Base-by-base conservation (phyloP, 2,888 invertebrate species). In the Perizoma affinitatum region DNA sequence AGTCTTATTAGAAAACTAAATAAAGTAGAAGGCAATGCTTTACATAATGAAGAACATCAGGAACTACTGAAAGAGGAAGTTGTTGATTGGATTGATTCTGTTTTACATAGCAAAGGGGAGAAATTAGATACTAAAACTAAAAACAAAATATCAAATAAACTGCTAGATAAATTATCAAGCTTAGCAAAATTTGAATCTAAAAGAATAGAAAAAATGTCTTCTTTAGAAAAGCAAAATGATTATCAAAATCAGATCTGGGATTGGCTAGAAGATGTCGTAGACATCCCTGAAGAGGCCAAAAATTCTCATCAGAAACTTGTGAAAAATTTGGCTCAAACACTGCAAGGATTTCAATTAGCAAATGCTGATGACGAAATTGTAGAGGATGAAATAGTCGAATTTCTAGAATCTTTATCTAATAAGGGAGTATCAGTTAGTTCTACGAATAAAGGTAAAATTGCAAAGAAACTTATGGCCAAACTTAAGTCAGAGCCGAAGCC, bases 41-140 rank as follows among this genome's bases (percentile, higher is more conserved):
- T 58, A 4, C 51, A 69, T 45, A 62, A 70, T 8, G 48, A 50
- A 6, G 34, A 67, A 5, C 51, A 67, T 8, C 36, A 63, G 40
- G 55, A 67, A 44, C 50, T 72, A 60, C 49, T 78, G n/a, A 44
- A 58, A 22, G 43, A 71, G 44, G 65, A 68, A 53, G 34, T 78
- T 5, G 58, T 22, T 10, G 62, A 73, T 43, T 79, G 74, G 75
- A 54, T 81, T 7, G 63, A 69, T 38, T 59, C 54, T 6, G 56
- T 70, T 43, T 47, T 68, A 35, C 50, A 57, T 33, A 59, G 54
- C 0, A 56, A 44, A 7, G 49, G 33, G 6, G 34, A 45, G 4
- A 52, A 63, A 47, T 8, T 72, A 9, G 59, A 66, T 50, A 36
- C 58, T 10, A 58, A 54, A 60, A 59, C 50, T 0, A 69, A 65